Conservation (phyloP, 23 tunicate species). For the Halocynthia roretzi region DNA sequence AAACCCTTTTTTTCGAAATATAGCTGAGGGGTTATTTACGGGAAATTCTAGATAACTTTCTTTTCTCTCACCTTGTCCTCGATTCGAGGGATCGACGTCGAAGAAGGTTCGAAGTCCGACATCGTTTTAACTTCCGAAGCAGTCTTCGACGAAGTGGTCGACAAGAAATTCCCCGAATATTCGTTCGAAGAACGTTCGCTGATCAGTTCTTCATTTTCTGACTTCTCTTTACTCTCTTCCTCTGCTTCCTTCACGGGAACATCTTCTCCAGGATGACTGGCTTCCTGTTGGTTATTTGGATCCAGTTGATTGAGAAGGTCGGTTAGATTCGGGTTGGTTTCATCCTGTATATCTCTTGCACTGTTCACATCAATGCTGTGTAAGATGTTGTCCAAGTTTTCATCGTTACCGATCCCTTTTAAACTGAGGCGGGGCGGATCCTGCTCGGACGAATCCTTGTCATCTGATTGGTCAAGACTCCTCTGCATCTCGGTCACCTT, state of each 20-base stretch:
- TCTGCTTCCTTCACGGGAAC: background rate
- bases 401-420: background rate
- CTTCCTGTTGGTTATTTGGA: conserved; percentile 5
- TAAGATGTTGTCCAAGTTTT: background rate
- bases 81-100: conserved; percentile 9
- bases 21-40: no score
- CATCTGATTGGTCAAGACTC: background rate
- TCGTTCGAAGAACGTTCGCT: background rate
- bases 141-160: background rate
- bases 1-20: no score
- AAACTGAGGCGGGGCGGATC: no score
- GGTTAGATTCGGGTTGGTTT: conserved; percentile 5
- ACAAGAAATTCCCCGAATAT: conserved; percentile 15
- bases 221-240: background rate
- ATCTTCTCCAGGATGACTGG: background rate
- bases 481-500: background rate
- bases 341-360: conserved; percentile 5
- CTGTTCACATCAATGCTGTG: conserved; percentile 15
- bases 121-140: conserved; percentile 29
- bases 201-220: background rate
- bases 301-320: conserved; percentile 21
- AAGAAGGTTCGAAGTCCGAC: conserved; percentile 22
- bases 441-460: background rate
- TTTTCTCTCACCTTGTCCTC: conserved; percentile 13
- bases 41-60: no score